Base-by-base conservation (phyloP, 2,888 invertebrate genomes). In the Netelia melanura region DNA sequence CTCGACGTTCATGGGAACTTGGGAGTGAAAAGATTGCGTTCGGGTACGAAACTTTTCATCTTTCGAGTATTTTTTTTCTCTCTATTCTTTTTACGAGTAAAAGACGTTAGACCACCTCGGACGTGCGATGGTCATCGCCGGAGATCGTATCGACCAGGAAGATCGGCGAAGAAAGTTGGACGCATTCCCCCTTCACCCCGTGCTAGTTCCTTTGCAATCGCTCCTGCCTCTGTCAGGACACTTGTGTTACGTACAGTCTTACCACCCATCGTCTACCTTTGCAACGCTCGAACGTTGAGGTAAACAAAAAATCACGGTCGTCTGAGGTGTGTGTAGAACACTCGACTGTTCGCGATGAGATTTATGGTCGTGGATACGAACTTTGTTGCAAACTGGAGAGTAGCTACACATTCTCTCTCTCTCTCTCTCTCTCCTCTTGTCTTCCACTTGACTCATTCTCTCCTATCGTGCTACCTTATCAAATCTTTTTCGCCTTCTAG, bases 321-420 rank as follows among this genome's bases (percentile, higher is more conserved):
- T 61, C 30, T 11, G 68, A 25, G 62, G 58, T 75, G 62, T 72
- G 48, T 64, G 17, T 56, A 44, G 58, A 56, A 14, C 70, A 61
- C 61, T 74, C 61, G 62, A 58, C 44, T 52, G 58, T 44, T 56
- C 21, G 76, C 65, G 65, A 52, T 9, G 79, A 85, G 82, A 85
- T 85, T 85, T 85, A 85, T 82, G 30, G 71, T 71, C 52, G 54
- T 17, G 75, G 75, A 85, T 82, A 82, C 67, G 54, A 85, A 85
- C 61, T 85, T 82, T 76, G 78, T 82, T 58, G 62, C 68, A 48
- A 44, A 52, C 21, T 30, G 30, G 68, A 54, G 67, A 79, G 58
- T 38, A 17, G 58, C 38, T 52, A 48, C 17, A 23, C 48, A 48
- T 48, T 23, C 44, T 58, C 64, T 61, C 76, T 82, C 65, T 44